These are phyloP conservation scores for Myathropa florea DNA, from an alignment of 2,888 invertebrate genomes.

Conservation along the genomic window DNA sequence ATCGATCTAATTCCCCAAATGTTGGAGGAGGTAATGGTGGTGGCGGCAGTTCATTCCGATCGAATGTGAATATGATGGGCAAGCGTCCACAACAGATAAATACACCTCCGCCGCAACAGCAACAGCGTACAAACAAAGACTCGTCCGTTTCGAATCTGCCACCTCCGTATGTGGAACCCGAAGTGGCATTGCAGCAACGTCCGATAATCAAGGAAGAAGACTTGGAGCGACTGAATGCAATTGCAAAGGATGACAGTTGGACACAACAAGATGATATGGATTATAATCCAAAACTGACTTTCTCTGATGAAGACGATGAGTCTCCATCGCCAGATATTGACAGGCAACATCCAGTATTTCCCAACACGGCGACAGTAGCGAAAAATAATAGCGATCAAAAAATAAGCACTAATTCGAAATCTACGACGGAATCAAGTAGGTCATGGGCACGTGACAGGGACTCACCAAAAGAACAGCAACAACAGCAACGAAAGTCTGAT, in stretches of 20 bases:
- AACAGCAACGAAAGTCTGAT: slow-evolving; percentile 68
- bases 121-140: slow-evolving; percentile 76
- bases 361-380: slow-evolving; percentile 71
- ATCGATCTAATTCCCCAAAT: slow-evolving; percentile 74
- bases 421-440: slow-evolving; percentile 39
- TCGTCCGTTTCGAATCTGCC: slow-evolving; percentile 51
- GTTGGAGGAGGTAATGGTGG: slow-evolving; percentile 56
- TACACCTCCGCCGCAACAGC: slow-evolving; percentile 74
- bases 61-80: slow-evolving; percentile 76
- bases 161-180: slow-evolving; percentile 80
- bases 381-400: slow-evolving; percentile 72
- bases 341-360: slow-evolving; percentile 47
- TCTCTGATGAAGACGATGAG: slow-evolving; percentile 98
- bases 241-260: slow-evolving; percentile 95
- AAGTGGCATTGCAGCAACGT: slow-evolving; percentile 86
- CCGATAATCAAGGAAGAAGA: slow-evolving; percentile 97
- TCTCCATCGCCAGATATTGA: slow-evolving; percentile 75
- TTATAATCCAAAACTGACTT: slow-evolving; percentile 95
- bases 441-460: slow-evolving; percentile 53
- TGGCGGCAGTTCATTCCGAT: slow-evolving; percentile 74
- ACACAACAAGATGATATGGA: slow-evolving; percentile 95
- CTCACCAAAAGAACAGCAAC: slow-evolving; percentile 45
- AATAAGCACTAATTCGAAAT: slow-evolving; percentile 33
- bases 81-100: slow-evolving; percentile 76
- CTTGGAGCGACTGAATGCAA: slow-evolving; percentile 94